phyloP scores from a whole-genome alignment of 2,113 vertebrate species.

The Phyllostomus hastatus region DNA sequence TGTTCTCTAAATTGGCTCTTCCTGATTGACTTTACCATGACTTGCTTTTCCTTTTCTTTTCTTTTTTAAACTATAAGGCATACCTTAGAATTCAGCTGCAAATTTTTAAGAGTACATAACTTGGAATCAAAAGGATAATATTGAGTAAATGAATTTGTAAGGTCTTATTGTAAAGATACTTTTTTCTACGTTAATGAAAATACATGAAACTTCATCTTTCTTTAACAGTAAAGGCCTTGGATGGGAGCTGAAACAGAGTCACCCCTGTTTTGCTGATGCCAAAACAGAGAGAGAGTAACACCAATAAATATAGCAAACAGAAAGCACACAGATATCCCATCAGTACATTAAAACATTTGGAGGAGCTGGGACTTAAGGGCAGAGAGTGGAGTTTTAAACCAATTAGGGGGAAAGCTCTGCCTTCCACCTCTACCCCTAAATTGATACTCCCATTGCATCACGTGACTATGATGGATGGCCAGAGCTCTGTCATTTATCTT shows the following conservation, averaged over 20 bases:
- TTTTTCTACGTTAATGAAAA: background rate
- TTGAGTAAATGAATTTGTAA: background rate
- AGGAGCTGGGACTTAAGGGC: background rate
- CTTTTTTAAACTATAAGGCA: background rate
- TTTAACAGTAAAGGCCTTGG: background rate
- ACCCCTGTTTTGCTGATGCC: background rate
- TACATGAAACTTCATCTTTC: background rate
- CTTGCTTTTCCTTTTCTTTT: background rate
- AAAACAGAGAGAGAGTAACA: background rate
- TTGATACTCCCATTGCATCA: background rate
- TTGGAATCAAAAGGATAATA: background rate
- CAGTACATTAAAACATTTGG: background rate
- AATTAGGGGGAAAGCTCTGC: constrained; percentile 30
- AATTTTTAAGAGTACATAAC: background rate
- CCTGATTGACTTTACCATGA: background rate
- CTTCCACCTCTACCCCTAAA: background rate
- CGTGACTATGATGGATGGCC: constrained; percentile 10
- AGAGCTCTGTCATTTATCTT: constrained; percentile 33
- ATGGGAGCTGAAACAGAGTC: background rate
- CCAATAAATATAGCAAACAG: background rate
- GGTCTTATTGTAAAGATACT: background rate
- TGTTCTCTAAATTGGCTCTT: background rate
- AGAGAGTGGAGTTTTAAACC: background rate
- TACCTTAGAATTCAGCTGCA: background rate
- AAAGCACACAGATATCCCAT: background rate